These are phyloP conservation scores for Drosophila jambulina DNA, from an alignment of 1,140 invertebrate genomes.

Conservation along the genomic window DNA sequence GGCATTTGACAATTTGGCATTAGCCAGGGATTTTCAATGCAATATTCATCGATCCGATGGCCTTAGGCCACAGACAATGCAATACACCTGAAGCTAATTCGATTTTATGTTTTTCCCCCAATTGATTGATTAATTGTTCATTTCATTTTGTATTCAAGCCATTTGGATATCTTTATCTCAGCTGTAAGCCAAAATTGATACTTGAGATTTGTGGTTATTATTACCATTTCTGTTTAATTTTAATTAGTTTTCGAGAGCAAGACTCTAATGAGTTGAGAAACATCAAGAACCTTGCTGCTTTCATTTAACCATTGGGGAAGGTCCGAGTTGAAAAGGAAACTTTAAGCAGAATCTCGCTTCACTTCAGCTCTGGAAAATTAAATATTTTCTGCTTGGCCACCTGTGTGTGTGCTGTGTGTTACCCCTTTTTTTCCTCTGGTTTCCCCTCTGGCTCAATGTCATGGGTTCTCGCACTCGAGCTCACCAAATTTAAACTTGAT, in stretches of 20 bases:
- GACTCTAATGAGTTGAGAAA: background rate
- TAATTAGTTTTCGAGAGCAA: background rate
- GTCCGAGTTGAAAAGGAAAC: conserved; percentile 19
- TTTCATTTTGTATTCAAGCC: background rate
- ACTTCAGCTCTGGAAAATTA: conserved; percentile 39
- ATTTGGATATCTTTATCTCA: background rate
- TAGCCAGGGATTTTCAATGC: conserved; percentile 30
- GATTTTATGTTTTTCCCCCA: conserved; percentile 9
- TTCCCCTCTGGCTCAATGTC: conserved; percentile 19
- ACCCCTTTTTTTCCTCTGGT: background rate
- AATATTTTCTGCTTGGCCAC: conserved; percentile 47
- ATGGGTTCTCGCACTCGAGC: conserved; percentile 48
- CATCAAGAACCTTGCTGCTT: background rate
- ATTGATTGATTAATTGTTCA: conserved; percentile 32
- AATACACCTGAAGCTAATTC: conserved; percentile 26
- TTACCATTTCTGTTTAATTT: background rate
- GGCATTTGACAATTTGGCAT: conserved; percentile 29
- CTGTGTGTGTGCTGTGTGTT: conserved; percentile 4
- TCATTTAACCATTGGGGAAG: conserved; percentile 15
- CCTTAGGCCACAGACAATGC: background rate
- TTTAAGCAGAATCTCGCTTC: conserved; percentile 50
- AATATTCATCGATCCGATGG: background rate
- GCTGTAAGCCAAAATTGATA: background rate
- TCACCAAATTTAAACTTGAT: conserved; percentile 79
- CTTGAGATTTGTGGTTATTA: background rate